Conservation (phyloP, 1,140 invertebrate genomes). For the Bombus impatiens region DNA sequence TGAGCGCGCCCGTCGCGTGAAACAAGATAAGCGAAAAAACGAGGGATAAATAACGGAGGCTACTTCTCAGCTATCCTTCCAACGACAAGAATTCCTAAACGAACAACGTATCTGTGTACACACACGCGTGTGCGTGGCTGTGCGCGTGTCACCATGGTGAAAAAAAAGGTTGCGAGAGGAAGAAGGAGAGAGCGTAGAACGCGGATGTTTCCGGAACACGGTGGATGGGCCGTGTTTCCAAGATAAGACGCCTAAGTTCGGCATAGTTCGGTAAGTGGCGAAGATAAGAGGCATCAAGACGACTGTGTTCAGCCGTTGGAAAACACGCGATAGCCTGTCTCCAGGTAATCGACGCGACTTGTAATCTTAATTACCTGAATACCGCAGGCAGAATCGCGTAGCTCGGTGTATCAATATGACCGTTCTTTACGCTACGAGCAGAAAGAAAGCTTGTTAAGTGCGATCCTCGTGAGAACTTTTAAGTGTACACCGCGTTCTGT, state of each 20-base stretch:
- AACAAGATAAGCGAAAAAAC: slow-evolving; percentile 59
- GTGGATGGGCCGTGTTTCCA: slow-evolving; percentile 52
- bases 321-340: slow-evolving; percentile 47
- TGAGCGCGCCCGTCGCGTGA: slow-evolving; percentile 50
- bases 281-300: slow-evolving; percentile 46
- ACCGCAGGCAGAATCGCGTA: slow-evolving; percentile 33
- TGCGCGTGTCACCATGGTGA: neutral
- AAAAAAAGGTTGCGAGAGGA: neutral
- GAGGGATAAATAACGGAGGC: slow-evolving; percentile 58
- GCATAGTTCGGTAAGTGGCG: slow-evolving; percentile 66
- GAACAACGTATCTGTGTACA: slow-evolving; percentile 6
- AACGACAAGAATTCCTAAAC: slow-evolving; percentile 53
- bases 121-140: neutral
- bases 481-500: neutral
- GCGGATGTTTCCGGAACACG: slow-evolving; percentile 63
- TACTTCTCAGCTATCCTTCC: slow-evolving; percentile 13
- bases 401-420: slow-evolving; percentile 38
- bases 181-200: slow-evolving; percentile 10
- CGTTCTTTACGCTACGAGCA: neutral
- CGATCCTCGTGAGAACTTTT: slow-evolving; percentile 23
- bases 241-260: slow-evolving; percentile 62
- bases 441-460: slow-evolving; percentile 39
- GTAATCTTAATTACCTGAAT: slow-evolving; percentile 68
- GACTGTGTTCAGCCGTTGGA: slow-evolving; percentile 7
- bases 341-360: slow-evolving; percentile 46